Evolutionary conservation across 2,113 vertebrate species (phyloP).

Genomic region (Dendropsophus ebraccatus): DNA sequence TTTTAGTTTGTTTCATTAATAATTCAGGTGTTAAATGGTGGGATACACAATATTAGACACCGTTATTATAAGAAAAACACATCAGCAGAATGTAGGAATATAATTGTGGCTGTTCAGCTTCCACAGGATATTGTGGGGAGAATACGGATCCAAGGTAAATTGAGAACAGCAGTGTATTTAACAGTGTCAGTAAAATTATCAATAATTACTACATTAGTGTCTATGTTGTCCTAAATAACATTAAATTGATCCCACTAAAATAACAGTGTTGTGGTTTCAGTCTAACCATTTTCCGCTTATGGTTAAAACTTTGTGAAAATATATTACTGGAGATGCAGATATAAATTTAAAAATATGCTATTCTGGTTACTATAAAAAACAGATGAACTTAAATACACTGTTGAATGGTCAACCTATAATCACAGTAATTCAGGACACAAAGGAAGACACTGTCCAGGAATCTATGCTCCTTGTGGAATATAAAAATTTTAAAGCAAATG

Average conservation of each 20-base stretch:
- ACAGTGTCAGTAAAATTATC: conserved; percentile 16
- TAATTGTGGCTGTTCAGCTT: conserved; percentile 9
- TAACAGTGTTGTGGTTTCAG: conserved; percentile 8
- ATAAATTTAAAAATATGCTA: conserved; percentile 2
- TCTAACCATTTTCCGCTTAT: neutral
- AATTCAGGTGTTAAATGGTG: neutral
- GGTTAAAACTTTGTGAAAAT: neutral
- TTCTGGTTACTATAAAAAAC: neutral
- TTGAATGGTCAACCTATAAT: too few species aligned
- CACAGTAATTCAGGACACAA: too few species aligned
- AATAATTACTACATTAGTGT: conserved; percentile 31
- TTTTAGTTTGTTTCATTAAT: neutral
- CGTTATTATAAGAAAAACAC: neutral
- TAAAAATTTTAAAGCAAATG: too few species aligned
- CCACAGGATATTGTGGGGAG: conserved; percentile 17
- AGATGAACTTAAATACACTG: neutral
- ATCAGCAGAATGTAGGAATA: conserved; percentile 2
- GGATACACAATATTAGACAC: neutral
- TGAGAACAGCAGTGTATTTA: conserved; percentile 5
- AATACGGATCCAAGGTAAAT: neutral
- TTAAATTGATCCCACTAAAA: neutral
- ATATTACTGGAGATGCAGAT: neutral
- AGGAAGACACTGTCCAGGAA: too few species aligned
- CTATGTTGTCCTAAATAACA: neutral
- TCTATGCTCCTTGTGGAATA: too few species aligned